Evolutionary conservation across 1,140 invertebrate genomes (phyloP), one percentile per base, ranked within the genome.

Genomic region (Calliopsis andreniformis): DNA sequence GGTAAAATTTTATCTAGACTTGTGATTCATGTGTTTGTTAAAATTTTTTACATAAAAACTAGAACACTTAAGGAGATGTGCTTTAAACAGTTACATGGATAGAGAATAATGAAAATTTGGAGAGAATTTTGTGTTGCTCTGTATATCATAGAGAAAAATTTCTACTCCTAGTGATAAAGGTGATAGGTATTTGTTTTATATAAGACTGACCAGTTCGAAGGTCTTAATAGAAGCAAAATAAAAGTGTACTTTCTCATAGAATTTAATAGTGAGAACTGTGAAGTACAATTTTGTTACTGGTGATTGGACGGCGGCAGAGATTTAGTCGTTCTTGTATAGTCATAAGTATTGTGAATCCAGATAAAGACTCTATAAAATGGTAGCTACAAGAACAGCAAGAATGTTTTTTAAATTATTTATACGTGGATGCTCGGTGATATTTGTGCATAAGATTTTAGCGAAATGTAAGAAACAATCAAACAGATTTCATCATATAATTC

Each of bases 271-370:
- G 2, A 1, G 18, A 66, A 56, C 25, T 25, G 18, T 16, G 7
- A 56, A 73, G 49, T 73, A 43, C 70, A 66, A 66, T 67, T 56
- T 25, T 12, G 25, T 23, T 66, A 58, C 42, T 42, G 20, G 12
- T 35, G 30, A 35, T 35, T 14, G 35, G n/a, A 53, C 18, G 56
- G 20, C 20, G 14, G 23, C 8, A 8, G 23, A 8, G 25, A 49
- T 0, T 42, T 55, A 68, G 35, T 23, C 43, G 23, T 20, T 62
- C 20, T 10, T 49, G 16, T 23, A 28, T 1, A 45, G 25, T 20
- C 10, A 32, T 20, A 32, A 28, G 16, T 8, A 55, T 25, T 23
- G n/a, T 8, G 55, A 58, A 20, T 49, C 20, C 35, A 43, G 16
- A 66, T 72, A 64, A 32, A 25, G 3, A 39, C 20, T 72, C 42